Conservation (phyloP, 2,888 invertebrate species). For the Tridacna gigas region DNA sequence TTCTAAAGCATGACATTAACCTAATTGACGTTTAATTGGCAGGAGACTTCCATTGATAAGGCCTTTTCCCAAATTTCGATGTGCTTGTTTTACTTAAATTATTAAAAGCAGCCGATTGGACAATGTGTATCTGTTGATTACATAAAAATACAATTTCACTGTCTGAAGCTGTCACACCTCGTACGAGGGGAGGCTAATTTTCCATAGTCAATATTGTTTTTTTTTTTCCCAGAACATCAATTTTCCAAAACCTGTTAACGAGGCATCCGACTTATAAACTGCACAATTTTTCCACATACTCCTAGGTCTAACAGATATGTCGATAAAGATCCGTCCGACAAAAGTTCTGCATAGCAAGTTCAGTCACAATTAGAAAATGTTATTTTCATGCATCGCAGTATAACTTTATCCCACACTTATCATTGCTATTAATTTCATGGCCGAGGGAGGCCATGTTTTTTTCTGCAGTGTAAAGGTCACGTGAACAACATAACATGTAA, state of each 20-base stretch:
- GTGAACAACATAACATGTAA: constrained; percentile 65
- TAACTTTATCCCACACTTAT: background rate
- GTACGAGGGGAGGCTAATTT: background rate
- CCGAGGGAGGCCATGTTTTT: constrained; percentile 55
- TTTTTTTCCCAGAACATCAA: too few species aligned
- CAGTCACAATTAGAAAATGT: too few species aligned
- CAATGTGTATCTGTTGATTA: background rate
- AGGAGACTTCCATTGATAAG: background rate
- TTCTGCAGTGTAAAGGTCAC: constrained; percentile 38
- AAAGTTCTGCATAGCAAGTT: too few species aligned
- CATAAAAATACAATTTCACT: background rate
- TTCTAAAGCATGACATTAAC: background rate
- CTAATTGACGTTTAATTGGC: constrained; percentile 27
- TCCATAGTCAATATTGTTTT: background rate
- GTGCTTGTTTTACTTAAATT: too few species aligned
- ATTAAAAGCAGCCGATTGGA: too few species aligned
- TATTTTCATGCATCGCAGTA: background rate
- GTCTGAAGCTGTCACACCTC: background rate
- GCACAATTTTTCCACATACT: too few species aligned
- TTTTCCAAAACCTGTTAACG: too few species aligned
- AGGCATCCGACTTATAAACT: too few species aligned
- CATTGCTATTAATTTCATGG: background rate
- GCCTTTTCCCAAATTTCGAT: background rate
- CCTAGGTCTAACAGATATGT: too few species aligned
- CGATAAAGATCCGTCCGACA: too few species aligned